Conservation (phyloP, 2,888 invertebrate species). For the Amphipyra berbera region DNA sequence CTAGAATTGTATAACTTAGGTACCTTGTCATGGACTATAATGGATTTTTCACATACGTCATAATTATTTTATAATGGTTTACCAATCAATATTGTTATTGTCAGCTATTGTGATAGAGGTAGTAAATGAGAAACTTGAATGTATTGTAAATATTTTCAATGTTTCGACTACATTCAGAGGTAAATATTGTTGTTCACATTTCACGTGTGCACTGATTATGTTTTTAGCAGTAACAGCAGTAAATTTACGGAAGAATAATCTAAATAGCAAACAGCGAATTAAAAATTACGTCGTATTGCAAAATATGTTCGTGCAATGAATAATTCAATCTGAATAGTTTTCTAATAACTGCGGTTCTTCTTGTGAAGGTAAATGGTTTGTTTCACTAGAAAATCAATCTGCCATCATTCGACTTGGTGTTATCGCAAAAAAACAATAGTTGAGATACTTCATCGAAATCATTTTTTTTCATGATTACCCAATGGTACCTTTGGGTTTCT, state of each 20-base stretch:
- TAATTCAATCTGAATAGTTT: conserved; percentile 59
- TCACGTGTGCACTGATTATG: conserved; percentile 16
- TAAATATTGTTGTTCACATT: conserved; percentile 22
- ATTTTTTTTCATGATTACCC: conserved; percentile 22
- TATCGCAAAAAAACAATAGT: conserved; percentile 22
- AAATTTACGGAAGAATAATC: conserved; percentile 58
- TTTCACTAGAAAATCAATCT: conserved; percentile 33
- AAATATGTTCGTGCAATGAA: conserved; percentile 59
- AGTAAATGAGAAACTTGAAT: not conserved
- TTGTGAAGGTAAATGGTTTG: conserved; percentile 32
- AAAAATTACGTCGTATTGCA: conserved; percentile 52
- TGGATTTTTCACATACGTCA: too few species aligned
- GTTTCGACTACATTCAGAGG: conserved; percentile 4
- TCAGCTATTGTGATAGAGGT: not conserved
- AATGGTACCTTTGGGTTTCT: conserved; percentile 25
- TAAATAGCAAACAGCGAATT: conserved; percentile 34
- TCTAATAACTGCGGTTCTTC: conserved; percentile 47
- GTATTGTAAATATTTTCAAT: conserved; percentile 10
- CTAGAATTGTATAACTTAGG: not conserved
- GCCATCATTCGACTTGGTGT: conserved; percentile 15
- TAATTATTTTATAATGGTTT: not conserved
- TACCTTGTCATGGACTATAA: not conserved
- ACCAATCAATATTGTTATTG: not conserved
- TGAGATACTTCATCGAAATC: conserved; percentile 14
- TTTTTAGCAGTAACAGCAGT: conserved; percentile 46